A percentile compares a stretch with the other conserved stretches of the same genome.
phyloP scores from a whole-genome alignment of 2,888 invertebrate species.

The Tenthredo scrophulariae region DNA sequence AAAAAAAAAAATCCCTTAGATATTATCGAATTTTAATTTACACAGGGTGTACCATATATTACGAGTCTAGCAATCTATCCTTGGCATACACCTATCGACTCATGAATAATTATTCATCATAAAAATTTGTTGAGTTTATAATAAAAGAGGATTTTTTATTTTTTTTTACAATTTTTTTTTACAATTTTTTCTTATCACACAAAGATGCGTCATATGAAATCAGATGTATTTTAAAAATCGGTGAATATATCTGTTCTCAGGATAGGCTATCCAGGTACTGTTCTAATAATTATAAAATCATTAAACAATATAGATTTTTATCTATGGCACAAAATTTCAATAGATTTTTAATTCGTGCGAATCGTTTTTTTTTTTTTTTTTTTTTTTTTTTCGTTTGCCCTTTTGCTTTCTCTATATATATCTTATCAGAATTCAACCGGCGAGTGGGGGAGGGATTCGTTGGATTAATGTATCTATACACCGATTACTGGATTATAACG shows the following conservation, averaged over 20 bases:
- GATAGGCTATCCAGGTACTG: neutral
- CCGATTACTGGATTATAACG: neutral
- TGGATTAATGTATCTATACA: neutral
- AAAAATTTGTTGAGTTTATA: neutral
- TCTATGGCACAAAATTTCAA: neutral
- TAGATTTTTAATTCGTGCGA: neutral
- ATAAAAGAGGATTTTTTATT: neutral
- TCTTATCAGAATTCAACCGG: neutral
- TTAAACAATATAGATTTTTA: neutral
- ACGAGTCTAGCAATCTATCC: neutral
- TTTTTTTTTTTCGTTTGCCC: constrained; percentile 39
- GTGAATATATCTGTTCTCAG: neutral
- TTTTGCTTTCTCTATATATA: no score
- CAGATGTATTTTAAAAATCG: neutral
- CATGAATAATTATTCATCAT: no score
- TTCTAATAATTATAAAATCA: neutral
- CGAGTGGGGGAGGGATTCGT: neutral
- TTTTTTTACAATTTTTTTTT: neutral
- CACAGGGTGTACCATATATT: neutral
- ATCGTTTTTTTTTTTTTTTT: constrained; percentile 4
- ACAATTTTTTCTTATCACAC: neutral
- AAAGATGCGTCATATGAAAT: neutral
- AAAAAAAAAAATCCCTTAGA: neutral
- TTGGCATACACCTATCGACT: neutral
- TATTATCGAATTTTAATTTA: neutral